Evolutionary conservation across 1,140 invertebrate species (phyloP), one percentile per base, ranked within the genome.

Genomic region (Hydropsyche tenuis): DNA sequence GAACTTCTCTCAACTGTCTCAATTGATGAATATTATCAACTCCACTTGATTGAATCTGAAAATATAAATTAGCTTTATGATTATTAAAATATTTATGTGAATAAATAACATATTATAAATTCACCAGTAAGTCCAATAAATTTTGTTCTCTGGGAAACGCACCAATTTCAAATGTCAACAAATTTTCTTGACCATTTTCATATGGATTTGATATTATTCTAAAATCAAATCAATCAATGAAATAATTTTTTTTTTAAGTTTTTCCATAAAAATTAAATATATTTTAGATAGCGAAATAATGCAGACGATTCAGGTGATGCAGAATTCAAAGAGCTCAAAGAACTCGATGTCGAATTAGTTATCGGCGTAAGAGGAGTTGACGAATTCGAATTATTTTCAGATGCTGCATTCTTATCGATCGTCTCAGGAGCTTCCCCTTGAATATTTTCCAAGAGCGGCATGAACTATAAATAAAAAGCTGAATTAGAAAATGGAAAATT

Each of bases 91-190:
- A 48, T 64, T 16, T 30, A 64, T 70, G 9, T 60, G 14, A 73
- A 45, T 72, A 48, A 56, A 20, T 37, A 37, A n/a, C n/a, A n/a
- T n/a, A n/a, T n/a, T 48, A 23, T 43, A 14, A 51, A 75, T 84
- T 82, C 80, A 88, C 88, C 82, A 89, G 77, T 0, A 89, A 71
- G 77, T 88, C 88, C 72, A 88, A 86, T 12, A 89, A 79, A 14
- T 87, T 88, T 23, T 86, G 82, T 76, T 89, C 88, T 6, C 87
- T 79, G 1, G 88, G 87, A 75, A 89, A 82, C 7, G 85, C 84
- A 48, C 87, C 86, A 0, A 86, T 85, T 69, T 86, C 56, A 79
- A 77, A 87, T 66, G 12, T 42, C 6, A 48, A 12, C 12, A 5
- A 9, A 45, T 72, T 72, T 60, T 56, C 53, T 1, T 14, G 11